Evolutionary conservation across 2,888 invertebrate species (phyloP).

Genomic region (Oligia latruncula): DNA sequence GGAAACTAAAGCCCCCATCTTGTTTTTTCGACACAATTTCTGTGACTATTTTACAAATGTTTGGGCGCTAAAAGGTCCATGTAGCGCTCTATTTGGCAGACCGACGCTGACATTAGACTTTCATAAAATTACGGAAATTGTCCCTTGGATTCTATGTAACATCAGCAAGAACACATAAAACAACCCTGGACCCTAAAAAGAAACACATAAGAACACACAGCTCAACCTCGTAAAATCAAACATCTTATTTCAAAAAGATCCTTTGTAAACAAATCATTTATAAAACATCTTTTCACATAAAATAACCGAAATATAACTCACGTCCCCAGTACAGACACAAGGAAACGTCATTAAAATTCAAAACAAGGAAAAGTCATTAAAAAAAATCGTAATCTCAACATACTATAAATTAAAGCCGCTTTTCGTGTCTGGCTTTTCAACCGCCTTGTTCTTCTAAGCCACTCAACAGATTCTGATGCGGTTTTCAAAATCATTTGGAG

Average conservation of each 20-base stretch:
- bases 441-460: background rate
- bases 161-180: background rate
- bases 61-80: background rate
- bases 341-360: background rate
- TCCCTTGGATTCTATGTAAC: background rate
- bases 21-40: background rate
- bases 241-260: constrained; percentile 4
- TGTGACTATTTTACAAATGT: background rate
- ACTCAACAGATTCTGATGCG: background rate
- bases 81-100: background rate
- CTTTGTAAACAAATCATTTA: constrained; percentile 10
- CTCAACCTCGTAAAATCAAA: background rate
- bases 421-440: too few species aligned
- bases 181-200: background rate
- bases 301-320: constrained; percentile 8
- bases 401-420: background rate
- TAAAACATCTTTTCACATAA: constrained; percentile 9
- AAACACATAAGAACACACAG: background rate
- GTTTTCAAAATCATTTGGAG: background rate
- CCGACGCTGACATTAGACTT: background rate
- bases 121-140: background rate
- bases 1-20: background rate
- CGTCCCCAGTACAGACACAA: background rate
- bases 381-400: background rate
- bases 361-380: background rate